phyloP scores from a whole-genome alignment of 1,140 invertebrate species.

The Leucophenga varia region DNA sequence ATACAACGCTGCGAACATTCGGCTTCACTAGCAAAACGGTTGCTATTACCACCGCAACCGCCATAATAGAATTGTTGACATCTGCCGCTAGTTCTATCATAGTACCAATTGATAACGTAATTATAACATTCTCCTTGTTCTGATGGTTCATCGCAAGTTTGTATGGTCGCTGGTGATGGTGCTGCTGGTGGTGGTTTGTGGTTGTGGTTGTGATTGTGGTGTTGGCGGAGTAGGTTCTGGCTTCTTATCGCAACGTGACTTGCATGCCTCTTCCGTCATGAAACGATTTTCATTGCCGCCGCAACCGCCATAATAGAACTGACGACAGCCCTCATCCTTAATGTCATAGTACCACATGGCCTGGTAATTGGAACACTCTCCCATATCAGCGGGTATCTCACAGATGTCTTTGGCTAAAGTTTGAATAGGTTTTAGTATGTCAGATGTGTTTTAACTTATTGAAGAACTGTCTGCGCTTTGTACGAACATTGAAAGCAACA shows the following conservation, averaged over 20 bases:
- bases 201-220: slow-evolving; percentile 22
- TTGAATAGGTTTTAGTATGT: no score
- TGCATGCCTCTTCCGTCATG: slow-evolving; percentile 66
- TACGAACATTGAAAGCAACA: slow-evolving; percentile 40
- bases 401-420: slow-evolving; percentile 65
- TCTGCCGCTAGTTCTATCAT: slow-evolving; percentile 66
- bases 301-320: slow-evolving; percentile 82
- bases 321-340: slow-evolving; percentile 66
- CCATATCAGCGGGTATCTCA: slow-evolving; percentile 71
- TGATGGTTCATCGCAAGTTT: slow-evolving; percentile 27
- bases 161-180: neutral
- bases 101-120: slow-evolving; percentile 68
- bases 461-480: neutral
- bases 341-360: slow-evolving; percentile 84
- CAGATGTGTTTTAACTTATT: slow-evolving; percentile 1
- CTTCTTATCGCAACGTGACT: slow-evolving; percentile 61
- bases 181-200: slow-evolving; percentile 1
- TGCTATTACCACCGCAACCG: slow-evolving; percentile 80
- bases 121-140: slow-evolving; percentile 23
- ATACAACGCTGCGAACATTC: slow-evolving; percentile 67
- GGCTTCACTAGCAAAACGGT: slow-evolving; percentile 70
- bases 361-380: slow-evolving; percentile 78
- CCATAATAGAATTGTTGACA: slow-evolving; percentile 81
- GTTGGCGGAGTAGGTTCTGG: slow-evolving; percentile 37
- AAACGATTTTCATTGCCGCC: slow-evolving; percentile 83